A percentile compares a stretch with the other conserved stretches of the same genome.
Conservation (phyloP, 2,797 vertebrate genomes). For the Ceyx erithaca region DNA sequence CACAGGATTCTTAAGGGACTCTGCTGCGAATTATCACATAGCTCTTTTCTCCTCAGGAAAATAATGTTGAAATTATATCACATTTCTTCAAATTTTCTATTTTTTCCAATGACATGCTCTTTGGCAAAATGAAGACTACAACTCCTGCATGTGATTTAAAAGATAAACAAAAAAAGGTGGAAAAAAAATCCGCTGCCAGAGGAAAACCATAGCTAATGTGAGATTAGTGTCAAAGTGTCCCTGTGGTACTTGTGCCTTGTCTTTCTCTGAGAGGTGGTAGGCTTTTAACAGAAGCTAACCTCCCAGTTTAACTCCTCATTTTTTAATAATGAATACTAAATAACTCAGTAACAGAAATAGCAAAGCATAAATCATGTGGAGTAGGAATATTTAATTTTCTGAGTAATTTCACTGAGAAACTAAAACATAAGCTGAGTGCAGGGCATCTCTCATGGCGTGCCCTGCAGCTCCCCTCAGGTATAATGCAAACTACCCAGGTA, state of each 20-base stretch:
- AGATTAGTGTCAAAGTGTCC: not conserved
- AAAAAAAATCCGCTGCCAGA: not conserved
- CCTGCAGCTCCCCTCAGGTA: not conserved
- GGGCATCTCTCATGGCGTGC: not conserved
- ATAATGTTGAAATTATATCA: not conserved
- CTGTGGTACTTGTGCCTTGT: not conserved
- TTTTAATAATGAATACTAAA: not conserved
- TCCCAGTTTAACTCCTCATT: not conserved
- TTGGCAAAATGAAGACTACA: not conserved
- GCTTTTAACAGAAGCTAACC: not conserved
- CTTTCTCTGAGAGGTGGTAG: not conserved
- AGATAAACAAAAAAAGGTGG: not conserved
- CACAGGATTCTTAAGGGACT: not conserved
- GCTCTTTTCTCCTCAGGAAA: not conserved
- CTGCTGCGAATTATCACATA: not conserved
- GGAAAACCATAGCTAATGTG: slow-evolving; percentile 15
- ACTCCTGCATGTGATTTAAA: slow-evolving; percentile 3
- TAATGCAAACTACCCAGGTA: not conserved
- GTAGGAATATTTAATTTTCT: not conserved
- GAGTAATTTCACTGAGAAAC: not conserved
- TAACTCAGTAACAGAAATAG: not conserved
- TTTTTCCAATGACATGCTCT: not conserved
- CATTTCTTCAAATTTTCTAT: not conserved
- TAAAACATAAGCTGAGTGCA: not conserved
- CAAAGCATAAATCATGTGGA: not conserved